Percentiles rank a stretch among this genome's conserved stretches.
These are phyloP conservation scores for Phoxinus phoxinus DNA, from an alignment of 2,113 vertebrate genomes.

Conservation along the genomic window DNA sequence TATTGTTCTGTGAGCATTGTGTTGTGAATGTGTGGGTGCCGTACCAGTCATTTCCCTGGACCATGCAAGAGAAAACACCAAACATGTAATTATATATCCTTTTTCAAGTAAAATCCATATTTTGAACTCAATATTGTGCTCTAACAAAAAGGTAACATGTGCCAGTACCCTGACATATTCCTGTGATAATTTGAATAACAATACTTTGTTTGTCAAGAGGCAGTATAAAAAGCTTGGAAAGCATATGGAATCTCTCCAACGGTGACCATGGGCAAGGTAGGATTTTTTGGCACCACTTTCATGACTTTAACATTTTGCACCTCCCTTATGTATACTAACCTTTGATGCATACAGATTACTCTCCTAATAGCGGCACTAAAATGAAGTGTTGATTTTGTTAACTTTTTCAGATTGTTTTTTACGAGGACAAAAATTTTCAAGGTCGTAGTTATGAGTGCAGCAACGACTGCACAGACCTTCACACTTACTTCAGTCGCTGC, in stretches of 20 bases:
- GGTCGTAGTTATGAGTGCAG: constrained; percentile 80
- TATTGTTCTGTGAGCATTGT: constrained; percentile 78
- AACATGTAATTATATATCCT: constrained; percentile 75
- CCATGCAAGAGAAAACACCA: constrained; percentile 74
- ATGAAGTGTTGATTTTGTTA: constrained; percentile 3
- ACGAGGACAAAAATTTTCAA: constrained; percentile 82
- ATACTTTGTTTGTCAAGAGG: constrained; percentile 77
- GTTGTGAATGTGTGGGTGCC: constrained; percentile 72
- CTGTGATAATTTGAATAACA: constrained; percentile 78
- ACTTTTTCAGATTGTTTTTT: constrained; percentile 77
- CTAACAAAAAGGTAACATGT: constrained; percentile 76
- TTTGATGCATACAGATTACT: not conserved
- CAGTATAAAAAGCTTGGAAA: constrained; percentile 79
- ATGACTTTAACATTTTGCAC: constrained; percentile 31
- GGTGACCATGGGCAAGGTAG: constrained; percentile 81
- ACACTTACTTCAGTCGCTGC: constrained; percentile 74
- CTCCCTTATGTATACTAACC: not conserved
- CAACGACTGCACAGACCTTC: constrained; percentile 75
- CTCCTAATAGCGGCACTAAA: not conserved
- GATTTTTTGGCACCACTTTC: constrained; percentile 60
- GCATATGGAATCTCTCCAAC: constrained; percentile 77
- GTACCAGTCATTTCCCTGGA: constrained; percentile 79
- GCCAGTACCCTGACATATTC: constrained; percentile 72
- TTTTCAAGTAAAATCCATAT: constrained; percentile 78
- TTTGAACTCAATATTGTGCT: constrained; percentile 73